phyloP scores from a whole-genome alignment of 2,113 vertebrate genomes.

The Dicerorhinus sumatrensis region DNA sequence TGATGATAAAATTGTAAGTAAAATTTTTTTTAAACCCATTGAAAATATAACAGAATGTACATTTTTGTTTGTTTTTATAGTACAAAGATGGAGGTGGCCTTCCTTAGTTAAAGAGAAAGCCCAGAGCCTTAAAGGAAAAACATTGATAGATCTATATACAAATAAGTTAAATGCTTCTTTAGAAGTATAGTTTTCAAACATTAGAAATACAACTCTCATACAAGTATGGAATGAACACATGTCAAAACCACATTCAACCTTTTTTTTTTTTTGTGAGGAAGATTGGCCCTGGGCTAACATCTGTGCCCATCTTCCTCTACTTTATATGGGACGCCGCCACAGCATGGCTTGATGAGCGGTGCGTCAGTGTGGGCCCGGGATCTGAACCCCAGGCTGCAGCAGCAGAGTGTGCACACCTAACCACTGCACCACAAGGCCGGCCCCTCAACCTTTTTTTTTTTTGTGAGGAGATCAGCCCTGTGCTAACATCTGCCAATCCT shows the following conservation, averaged over 20 bases:
- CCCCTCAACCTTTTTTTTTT: background rate
- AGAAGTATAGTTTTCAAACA: background rate
- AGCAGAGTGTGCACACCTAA: too few species aligned
- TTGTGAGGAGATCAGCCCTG: too few species aligned
- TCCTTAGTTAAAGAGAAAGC: background rate
- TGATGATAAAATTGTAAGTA: constrained; percentile 13
- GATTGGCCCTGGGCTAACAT: too few species aligned
- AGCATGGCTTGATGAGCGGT: too few species aligned
- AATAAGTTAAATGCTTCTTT: background rate
- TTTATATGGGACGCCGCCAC: too few species aligned
- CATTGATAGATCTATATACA: background rate
- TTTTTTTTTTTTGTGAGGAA: too few species aligned
- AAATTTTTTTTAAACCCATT: background rate
- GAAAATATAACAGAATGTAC: background rate
- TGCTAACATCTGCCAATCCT: too few species aligned
- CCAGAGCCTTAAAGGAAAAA: background rate
- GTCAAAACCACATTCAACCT: background rate
- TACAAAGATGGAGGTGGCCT: background rate
- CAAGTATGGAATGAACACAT: background rate
- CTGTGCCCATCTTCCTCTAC: too few species aligned
- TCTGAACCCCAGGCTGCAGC: too few species aligned
- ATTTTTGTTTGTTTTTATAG: background rate
- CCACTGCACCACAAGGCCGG: too few species aligned
- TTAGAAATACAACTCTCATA: background rate
- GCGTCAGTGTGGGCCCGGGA: too few species aligned